Evolutionary conservation across 2,113 vertebrate genomes (phyloP), one percentile per base, ranked within the genome.

Genomic region (Chionis minor): DNA sequence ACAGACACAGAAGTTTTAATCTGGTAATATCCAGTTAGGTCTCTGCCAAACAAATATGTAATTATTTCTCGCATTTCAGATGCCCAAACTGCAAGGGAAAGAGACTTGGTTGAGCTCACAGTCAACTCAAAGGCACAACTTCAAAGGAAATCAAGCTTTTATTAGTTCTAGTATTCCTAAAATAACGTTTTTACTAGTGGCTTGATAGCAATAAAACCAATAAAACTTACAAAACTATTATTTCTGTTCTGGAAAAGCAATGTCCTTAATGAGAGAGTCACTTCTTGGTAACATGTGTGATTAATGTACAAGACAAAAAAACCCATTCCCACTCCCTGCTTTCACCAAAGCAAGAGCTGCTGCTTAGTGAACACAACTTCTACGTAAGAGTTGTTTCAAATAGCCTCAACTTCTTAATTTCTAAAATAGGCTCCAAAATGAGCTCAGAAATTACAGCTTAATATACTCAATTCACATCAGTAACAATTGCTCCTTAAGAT

Each of bases 181-280:
- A 87, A 80, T 61, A 49, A 63, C 24, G 5, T 8, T 63, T 88
- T 95, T 58, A 85, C 40, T 66, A 84, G 49, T n/a, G n/a, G 22
- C 13, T 81, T 79, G 77, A 86, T 81, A 49, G 61, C 42, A 93
- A 81, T 89, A 91, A 94, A 92, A 74, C 44, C 42, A 93, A 81
- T 89, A 91, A 94, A 92, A 74, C 44, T 47, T 82, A 2, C 5
- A 73, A 80, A 85, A 42, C 18, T 66, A 17, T 56, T 69, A 35
- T 75, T 94, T 81, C 63, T 56, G 21, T 81, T 81, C 54, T 91
- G 54, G 20, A 86, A 94, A 78, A 94, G 62, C 21, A 54, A 62
- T 8, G 38, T 61, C 55, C 65, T 84, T 71, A 85, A 91, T 74
- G 69, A 77, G 44, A 85, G 27, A 74, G 27, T 33, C 35, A 61